Evolutionary conservation across 2,113 vertebrate species (phyloP).

Genomic region (Dicrurus megarhynchus): DNA sequence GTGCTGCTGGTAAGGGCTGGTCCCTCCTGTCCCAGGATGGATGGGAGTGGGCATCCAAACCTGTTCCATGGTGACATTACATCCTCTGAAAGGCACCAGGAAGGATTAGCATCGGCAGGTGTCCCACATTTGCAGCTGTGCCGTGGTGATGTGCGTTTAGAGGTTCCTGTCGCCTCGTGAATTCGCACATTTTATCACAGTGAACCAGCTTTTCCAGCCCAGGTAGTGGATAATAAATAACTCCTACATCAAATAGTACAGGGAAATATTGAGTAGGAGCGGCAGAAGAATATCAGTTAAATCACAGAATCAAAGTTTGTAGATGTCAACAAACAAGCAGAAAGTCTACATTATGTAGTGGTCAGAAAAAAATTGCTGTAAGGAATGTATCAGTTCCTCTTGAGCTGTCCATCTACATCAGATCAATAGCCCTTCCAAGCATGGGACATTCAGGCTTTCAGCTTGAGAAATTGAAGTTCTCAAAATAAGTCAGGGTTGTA

Average conservation of each 20-base stretch:
- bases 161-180: background rate
- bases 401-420: conserved; percentile 79
- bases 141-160: background rate
- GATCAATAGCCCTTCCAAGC: conserved; percentile 96
- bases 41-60: background rate
- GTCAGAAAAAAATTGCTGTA: conserved; percentile 70
- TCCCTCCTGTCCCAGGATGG: background rate
- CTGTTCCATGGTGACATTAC: fast-evolving
- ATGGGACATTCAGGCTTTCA: conserved; percentile 82
- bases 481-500: conserved; percentile 87
- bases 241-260: conserved; percentile 23
- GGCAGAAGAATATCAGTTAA: conserved; percentile 24
- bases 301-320: conserved; percentile 64
- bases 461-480: conserved; percentile 87
- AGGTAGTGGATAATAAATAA: conserved; percentile 37
- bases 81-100: background rate
- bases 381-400: conserved; percentile 80
- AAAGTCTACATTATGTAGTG: conserved; percentile 70
- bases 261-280: conserved; percentile 8
- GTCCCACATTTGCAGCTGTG: background rate
- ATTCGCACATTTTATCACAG: conserved; percentile 14
- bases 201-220: conserved; percentile 35
- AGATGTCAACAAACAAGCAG: conserved; percentile 61
- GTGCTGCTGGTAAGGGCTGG: too few relatives aligned
- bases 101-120: background rate